These are phyloP conservation scores for Callyntrura sp. DNA, from an alignment of 2,888 invertebrate genomes.

Conservation along the genomic window DNA sequence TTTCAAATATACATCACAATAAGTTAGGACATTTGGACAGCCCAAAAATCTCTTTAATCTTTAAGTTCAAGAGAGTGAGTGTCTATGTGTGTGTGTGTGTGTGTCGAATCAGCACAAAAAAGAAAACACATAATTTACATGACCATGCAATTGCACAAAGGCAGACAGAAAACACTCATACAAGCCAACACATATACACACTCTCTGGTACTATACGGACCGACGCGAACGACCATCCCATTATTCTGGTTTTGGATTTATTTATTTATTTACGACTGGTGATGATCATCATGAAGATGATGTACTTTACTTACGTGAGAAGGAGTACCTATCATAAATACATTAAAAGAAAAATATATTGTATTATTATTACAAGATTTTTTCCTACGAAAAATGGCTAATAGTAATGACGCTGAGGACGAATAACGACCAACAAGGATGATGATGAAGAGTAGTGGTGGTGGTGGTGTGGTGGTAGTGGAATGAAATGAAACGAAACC, in stretches of 20 bases:
- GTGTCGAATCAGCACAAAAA: conserved; percentile 76
- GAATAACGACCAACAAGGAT: conserved; percentile 33
- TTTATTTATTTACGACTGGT: conserved; percentile 58
- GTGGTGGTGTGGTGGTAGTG: conserved; percentile 23
- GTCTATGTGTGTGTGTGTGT: conserved; percentile 55
- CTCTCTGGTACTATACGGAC: conserved; percentile 23
- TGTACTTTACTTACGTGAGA: conserved; percentile 72
- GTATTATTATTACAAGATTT: not conserved
- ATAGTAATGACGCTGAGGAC: conserved; percentile 54
- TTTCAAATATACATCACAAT: conserved; percentile 6
- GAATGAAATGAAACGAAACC: conserved; percentile 66
- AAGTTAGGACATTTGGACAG: conserved; percentile 57
- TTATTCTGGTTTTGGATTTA: conserved; percentile 78
- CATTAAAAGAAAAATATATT: conserved; percentile 39
- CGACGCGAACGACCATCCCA: conserved; percentile 72
- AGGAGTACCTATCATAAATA: conserved; percentile 59
- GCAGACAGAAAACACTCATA: too few species aligned
- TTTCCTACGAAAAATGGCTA: conserved; percentile 57
- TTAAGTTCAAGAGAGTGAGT: conserved; percentile 15
- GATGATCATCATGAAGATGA: conserved; percentile 53
- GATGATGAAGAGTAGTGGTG: conserved; percentile 40
- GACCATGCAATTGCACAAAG: too few species aligned
- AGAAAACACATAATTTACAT: conserved; percentile 72
- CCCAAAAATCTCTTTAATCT: conserved; percentile 31
- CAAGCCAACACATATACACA: too few species aligned